Percentiles rank a stretch among this genome's conserved stretches.
phyloP scores from a whole-genome alignment of 2,888 invertebrate genomes.

The Nemotelus pantherinus region DNA sequence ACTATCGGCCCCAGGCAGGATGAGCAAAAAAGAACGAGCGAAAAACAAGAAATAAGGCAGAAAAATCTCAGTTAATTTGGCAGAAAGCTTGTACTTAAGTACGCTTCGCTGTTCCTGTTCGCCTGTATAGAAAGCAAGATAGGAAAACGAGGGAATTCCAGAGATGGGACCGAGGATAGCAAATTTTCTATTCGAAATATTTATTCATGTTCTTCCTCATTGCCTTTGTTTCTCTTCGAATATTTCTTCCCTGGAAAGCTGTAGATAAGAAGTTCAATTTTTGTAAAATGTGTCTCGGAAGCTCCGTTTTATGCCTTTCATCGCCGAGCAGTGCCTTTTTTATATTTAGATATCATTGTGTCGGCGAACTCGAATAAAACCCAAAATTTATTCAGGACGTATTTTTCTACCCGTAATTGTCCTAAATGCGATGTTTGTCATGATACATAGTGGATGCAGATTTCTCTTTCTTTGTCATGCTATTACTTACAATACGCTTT shows the following conservation, averaged over 20 bases:
- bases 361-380: slow-evolving; percentile 32
- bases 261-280: slow-evolving; percentile 37
- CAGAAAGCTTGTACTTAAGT: slow-evolving; percentile 48
- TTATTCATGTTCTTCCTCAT: slow-evolving; percentile 19
- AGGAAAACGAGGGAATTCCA: background rate
- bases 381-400: slow-evolving; percentile 40
- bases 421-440: slow-evolving; percentile 10
- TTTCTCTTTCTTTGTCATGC: slow-evolving; percentile 13
- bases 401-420: slow-evolving; percentile 30
- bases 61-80: slow-evolving; percentile 51
- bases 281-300: slow-evolving; percentile 21
- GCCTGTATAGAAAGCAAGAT: background rate
- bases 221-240: background rate
- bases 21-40: background rate
- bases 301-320: background rate
- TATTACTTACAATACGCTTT: slow-evolving; percentile 28
- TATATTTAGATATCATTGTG: slow-evolving; percentile 11
- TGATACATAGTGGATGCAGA: slow-evolving; percentile 31
- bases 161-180: slow-evolving; percentile 24
- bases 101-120: slow-evolving; percentile 44
- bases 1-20: slow-evolving; percentile 22
- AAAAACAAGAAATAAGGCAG: slow-evolving; percentile 37
- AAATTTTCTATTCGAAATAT: slow-evolving; percentile 22
- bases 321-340: slow-evolving; percentile 1
- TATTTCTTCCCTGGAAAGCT: slow-evolving; percentile 11